Conservation (phyloP, 2,113 vertebrate genomes). For the Myodes glareolus region DNA sequence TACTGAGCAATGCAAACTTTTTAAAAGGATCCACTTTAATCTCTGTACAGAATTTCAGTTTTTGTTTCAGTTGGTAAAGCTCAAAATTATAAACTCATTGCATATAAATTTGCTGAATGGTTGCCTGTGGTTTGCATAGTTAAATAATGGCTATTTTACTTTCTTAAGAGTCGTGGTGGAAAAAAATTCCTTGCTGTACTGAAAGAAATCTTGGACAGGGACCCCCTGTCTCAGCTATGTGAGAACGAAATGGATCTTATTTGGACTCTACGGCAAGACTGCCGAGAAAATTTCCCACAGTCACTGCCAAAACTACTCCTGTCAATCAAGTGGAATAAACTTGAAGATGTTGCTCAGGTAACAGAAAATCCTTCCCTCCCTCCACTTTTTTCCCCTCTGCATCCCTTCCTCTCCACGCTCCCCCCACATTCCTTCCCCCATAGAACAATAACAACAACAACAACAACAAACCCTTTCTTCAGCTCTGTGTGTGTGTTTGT, state of each 20-base stretch:
- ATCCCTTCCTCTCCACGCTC: background rate
- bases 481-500: background rate
- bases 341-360: conserved; percentile 99
- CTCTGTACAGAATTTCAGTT: background rate
- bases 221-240: conserved; percentile 97
- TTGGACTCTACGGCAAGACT: conserved; percentile 97
- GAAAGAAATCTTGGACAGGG: conserved; percentile 99
- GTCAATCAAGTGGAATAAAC: conserved; percentile 99
- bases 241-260: conserved; percentile 99
- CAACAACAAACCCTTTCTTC: conserved; percentile 4
- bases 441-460: background rate
- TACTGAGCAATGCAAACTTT: background rate
- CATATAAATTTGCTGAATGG: conserved; percentile 30
- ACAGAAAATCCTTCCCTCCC: conserved; percentile 13
- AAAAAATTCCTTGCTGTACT: conserved; percentile 97
- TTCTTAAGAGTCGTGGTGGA: conserved; percentile 93
- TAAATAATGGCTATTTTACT: conserved; percentile 34
- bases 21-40: background rate
- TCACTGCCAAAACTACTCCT: conserved; percentile 96
- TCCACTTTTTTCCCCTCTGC: background rate
- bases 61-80: conserved; percentile 24
- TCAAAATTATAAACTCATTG: background rate
- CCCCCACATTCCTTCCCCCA: background rate
- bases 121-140: conserved; percentile 3
- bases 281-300: conserved; percentile 95